phyloP scores from a whole-genome alignment of 2,797 vertebrate species.

The Manis javanica region DNA sequence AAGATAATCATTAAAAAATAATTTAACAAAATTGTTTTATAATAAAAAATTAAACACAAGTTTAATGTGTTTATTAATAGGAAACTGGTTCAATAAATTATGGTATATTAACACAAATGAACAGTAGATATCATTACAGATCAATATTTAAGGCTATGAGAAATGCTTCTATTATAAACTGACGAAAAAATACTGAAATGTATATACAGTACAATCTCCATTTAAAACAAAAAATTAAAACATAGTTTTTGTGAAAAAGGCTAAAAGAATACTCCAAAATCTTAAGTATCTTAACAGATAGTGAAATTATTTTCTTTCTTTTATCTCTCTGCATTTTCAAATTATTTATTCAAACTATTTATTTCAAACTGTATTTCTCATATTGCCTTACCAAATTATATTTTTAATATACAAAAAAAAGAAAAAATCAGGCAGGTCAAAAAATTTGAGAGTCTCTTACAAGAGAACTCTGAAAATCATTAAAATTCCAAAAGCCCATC shows the following conservation, averaged over 20 bases:
- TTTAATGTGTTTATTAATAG: background rate
- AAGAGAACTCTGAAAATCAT: background rate
- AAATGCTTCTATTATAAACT: background rate
- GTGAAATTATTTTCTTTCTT: conserved; percentile 2
- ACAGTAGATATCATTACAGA: background rate
- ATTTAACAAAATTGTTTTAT: background rate
- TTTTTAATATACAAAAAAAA: background rate
- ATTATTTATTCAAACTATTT: background rate
- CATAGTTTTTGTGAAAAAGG: background rate
- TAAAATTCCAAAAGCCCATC: background rate
- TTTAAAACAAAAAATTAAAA: background rate
- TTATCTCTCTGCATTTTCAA: background rate
- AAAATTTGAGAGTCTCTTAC: background rate
- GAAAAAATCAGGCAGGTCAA: background rate
- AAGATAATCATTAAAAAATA: background rate
- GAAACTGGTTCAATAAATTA: background rate
- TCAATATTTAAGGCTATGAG: background rate
- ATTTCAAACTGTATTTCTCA: background rate
- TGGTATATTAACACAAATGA: background rate
- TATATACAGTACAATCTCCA: background rate
- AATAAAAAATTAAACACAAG: background rate
- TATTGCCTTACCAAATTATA: background rate
- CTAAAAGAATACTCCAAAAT: background rate
- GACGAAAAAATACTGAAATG: background rate
- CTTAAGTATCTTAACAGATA: background rate